Evolutionary conservation across 2,113 vertebrate species (phyloP), one percentile per base, ranked within the genome.

Genomic region (Stegastes partitus): DNA sequence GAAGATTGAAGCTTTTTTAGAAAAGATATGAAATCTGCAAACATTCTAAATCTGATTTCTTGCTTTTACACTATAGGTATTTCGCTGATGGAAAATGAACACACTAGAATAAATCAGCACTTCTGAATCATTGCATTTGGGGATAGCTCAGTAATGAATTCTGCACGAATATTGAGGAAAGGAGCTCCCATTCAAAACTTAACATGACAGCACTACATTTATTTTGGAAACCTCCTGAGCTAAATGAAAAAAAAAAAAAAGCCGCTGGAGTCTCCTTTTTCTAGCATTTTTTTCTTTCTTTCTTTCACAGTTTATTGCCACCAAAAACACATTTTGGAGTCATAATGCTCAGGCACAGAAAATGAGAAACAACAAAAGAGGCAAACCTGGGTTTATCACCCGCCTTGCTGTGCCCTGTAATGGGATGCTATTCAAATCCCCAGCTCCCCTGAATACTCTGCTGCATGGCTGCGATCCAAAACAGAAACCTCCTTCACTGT

Each of bases 401-500:
- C 39, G 49, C 68, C 71, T 83, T 68, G 75, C 82, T 69, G 80
- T 75, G 79, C 72, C 79, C 59, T 68, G 56, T 86, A 87, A 87
- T 84, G 76, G 56, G 84, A 81, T 69, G 76, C 62, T 66, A 80
- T 84, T 85, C 78, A 88, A 78, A 85, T 90, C 81, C 74, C 88
- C 49, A 51, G 68, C 68, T 84, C 63, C 77, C 81, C 59, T 50
- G 73, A 87, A 85, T 63, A 61, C 63, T 77, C 69, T 65, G 67
- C 82, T 69, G 81, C 64, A 59, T 91, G 87, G 89, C 82, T 63
- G 77, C 37, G 11, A 77, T 83, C 86, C 87, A 89, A 86, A 83
- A 81, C 59, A 77, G 68, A 87, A 90, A 65, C 68, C 82, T 79
- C 87, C 66, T 83, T 88, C 86, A 69, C 84, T 89, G 84, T 74